Base-by-base conservation (phyloP, 2,888 invertebrate genomes). In the Pimpla rufipes region DNA sequence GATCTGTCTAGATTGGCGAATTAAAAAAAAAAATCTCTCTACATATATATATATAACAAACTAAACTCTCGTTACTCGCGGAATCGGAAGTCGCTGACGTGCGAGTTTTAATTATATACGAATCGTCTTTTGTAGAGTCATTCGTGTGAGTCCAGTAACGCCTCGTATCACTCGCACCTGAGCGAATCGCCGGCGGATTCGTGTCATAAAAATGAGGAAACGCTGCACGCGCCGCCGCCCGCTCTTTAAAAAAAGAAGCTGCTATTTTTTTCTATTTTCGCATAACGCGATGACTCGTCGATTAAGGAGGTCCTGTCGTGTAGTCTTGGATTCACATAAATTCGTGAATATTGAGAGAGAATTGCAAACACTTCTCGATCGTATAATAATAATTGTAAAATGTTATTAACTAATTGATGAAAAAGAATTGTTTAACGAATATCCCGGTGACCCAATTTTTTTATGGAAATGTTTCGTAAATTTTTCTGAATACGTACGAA, bases 21-120 rank as follows among this genome's bases (percentile, higher is more conserved):
- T 50, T 18, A 50, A 50, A 21, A 18, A 18, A 18, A 50, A 47
- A 4, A 50, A 18, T 29, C 2, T 23, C 18, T 37, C 50, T 50
- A 11, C 16, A 59, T 50, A 13, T 37, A 47, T 50, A 42, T 13
- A 40, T 50, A 4, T 23, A 35, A 76, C 37, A 29, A 57, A 67
- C n/a, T 45, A 18, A 7, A 35, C 66, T 57, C 29, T 67, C 67
- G 57, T 76, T 45, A 67, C 67, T 59, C 67, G 13, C 35, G 35
- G 29, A 47, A 57, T 76, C 57, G 76, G 55, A 57, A 76, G 76
- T 37, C 55, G 57, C 37, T 59, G 16, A 66, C 55, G 52, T 76
- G 57, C 57, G 18, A 59, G 57, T 37, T 29, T 29, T 42, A 67
- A 35, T 76, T 67, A 29, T 29, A 5, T n/a, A 45, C 50, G 50